Conservation (phyloP, 2,797 vertebrate genomes). For the Gymnodraco acuticeps region DNA sequence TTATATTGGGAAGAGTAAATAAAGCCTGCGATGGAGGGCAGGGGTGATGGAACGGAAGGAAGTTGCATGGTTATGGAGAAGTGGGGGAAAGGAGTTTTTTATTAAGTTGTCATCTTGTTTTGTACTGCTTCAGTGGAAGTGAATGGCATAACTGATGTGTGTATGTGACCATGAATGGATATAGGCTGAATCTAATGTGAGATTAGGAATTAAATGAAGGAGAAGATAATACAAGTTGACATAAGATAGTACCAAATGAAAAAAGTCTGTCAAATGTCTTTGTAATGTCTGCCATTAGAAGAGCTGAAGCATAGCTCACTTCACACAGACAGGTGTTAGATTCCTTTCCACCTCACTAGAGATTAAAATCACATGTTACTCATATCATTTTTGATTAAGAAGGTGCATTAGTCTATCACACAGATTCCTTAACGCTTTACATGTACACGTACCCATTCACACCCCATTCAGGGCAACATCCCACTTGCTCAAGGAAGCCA, state of each 20-base stretch:
- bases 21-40: conserved; percentile 26
- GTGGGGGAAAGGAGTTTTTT: conserved; percentile 23
- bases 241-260: neutral
- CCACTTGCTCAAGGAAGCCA: too few relatives aligned
- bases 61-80: conserved; percentile 6
- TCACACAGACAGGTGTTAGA: conserved; percentile 12
- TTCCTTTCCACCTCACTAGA: neutral
- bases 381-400: conserved; percentile 24
- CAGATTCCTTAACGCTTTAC: too few relatives aligned
- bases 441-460: too few relatives aligned
- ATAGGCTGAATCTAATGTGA: conserved; percentile 19
- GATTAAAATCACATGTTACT: conserved; percentile 22
- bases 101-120: conserved; percentile 38
- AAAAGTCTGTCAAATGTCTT: neutral
- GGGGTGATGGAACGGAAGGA: conserved; percentile 34
- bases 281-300: neutral
- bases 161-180: conserved; percentile 10
- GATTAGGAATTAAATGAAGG: conserved; percentile 11
- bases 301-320: neutral
- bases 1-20: conserved; percentile 34
- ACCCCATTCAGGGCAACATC: too few relatives aligned
- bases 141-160: conserved; percentile 13
- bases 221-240: conserved; percentile 10
- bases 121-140: conserved; percentile 6
- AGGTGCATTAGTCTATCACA: too few relatives aligned